A percentile compares a stretch with the other conserved stretches of the same genome.
These are phyloP conservation scores for Romanogobio albipinnatus DNA, from an alignment of 2,113 vertebrate genomes.

Conservation along the genomic window DNA sequence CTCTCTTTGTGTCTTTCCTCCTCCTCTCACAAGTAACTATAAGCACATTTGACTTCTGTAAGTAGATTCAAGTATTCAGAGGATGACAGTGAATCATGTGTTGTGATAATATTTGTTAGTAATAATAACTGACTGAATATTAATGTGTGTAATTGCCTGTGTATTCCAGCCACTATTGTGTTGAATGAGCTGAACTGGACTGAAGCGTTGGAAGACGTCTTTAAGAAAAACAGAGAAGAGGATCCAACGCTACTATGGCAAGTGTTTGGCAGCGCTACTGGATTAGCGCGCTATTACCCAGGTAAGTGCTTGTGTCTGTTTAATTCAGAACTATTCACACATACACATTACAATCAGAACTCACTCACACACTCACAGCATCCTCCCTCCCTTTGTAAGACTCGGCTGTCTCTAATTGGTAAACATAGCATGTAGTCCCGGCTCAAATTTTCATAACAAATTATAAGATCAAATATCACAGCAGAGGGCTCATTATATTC, in stretches of 20 bases:
- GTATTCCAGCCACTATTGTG: conserved; percentile 85
- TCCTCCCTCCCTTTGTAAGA: background rate
- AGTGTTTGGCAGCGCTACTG: conserved; percentile 96
- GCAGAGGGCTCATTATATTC: conserved; percentile 31
- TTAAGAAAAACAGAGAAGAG: conserved; percentile 90
- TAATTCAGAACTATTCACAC: background rate
- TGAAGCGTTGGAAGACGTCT: conserved; percentile 87
- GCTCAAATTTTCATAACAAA: conserved; percentile 49
- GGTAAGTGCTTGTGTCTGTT: conserved; percentile 72
- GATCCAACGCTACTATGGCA: conserved; percentile 96
- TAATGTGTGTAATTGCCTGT: conserved; percentile 3
- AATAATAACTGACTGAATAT: too few species aligned
- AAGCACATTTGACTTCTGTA: conserved; percentile 6
- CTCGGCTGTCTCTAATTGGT: conserved; percentile 30
- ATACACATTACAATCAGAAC: background rate
- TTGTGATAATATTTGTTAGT: background rate
- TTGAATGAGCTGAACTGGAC: conserved; percentile 98
- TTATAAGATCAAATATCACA: conserved; percentile 43
- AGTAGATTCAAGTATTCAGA: background rate
- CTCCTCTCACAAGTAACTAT: background rate
- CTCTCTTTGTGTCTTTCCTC: background rate
- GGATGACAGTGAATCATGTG: too few species aligned
- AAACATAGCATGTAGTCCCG: conserved; percentile 37
- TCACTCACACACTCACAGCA: background rate
- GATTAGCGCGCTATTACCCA: conserved; percentile 95